phyloP scores from a whole-genome alignment of 1,140 invertebrate species.

The Coptotermes formosanus region DNA sequence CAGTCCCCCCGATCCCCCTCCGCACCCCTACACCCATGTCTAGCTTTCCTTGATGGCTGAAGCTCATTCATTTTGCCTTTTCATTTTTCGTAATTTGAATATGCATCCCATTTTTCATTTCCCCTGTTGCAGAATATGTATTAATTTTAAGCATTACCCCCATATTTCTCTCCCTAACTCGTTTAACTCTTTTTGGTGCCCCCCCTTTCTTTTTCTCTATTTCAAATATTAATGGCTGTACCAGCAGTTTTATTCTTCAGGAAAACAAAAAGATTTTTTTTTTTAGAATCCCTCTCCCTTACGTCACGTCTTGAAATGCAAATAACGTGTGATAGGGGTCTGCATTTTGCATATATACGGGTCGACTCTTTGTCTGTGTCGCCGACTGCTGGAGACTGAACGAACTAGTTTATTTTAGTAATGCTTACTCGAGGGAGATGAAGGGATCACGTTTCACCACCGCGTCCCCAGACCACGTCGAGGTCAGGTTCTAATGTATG shows the following conservation, averaged over 20 bases:
- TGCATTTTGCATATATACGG: conserved; percentile 19
- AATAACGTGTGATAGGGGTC: conserved; percentile 7
- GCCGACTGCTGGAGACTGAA: background rate
- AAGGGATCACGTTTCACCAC: background rate
- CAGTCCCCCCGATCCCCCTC: background rate
- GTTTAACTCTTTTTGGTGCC: background rate
- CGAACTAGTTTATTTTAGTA: background rate
- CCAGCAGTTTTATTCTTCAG: conserved; percentile 15
- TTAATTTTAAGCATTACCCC: conserved; percentile 1
- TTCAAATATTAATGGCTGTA: conserved; percentile 11
- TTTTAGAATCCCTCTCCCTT: background rate
- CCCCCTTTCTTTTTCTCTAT: background rate
- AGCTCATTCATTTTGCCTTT: conserved; percentile 13
- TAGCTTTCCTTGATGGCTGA: background rate
- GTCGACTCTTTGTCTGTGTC: background rate
- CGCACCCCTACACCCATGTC: background rate
- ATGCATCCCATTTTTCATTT: conserved; percentile 16
- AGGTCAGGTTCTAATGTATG: conserved; percentile 5
- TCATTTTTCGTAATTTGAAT: conserved; percentile 17
- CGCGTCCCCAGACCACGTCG: background rate
- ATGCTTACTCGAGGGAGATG: background rate
- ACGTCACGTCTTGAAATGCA: background rate
- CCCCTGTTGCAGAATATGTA: conserved; percentile 12
- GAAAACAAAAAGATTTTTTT: conserved; percentile 20
- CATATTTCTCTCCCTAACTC: conserved; percentile 11